These are phyloP conservation scores for Sebastiscus tertius DNA, from an alignment of 2,797 vertebrate genomes.

Conservation along the genomic window DNA sequence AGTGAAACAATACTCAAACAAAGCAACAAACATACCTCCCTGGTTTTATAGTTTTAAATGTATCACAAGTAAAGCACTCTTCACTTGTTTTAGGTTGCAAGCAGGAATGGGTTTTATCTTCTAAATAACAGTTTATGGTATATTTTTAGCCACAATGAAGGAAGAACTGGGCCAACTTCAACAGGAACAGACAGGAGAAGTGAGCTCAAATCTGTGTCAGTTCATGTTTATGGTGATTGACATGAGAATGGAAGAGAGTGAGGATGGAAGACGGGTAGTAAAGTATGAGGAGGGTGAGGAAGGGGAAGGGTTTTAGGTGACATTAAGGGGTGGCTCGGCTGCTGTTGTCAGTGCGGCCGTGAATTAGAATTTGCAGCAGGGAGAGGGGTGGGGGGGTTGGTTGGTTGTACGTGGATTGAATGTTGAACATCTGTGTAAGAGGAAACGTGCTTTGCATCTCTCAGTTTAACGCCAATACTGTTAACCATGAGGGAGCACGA, in stretches of 20 bases:
- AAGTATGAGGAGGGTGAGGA: not conserved
- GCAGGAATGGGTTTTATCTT: not conserved
- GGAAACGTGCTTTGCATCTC: constrained; percentile 45
- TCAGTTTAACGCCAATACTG: not conserved
- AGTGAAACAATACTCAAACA: not conserved
- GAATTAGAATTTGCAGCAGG: constrained; percentile 55
- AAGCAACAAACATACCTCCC: not conserved
- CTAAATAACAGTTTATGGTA: not conserved
- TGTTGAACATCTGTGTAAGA: constrained; percentile 34
- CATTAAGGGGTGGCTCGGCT: not conserved
- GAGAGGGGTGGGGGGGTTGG: not conserved
- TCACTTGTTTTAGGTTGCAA: not conserved
- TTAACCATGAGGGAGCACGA: constrained; percentile 5
- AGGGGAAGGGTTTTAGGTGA: not conserved
- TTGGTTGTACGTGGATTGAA: constrained; percentile 29
- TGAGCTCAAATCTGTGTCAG: not conserved
- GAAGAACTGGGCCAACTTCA: not conserved
- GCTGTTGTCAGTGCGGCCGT: not conserved
- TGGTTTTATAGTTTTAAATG: not conserved
- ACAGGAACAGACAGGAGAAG: not conserved
- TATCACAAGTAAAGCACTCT: not conserved
- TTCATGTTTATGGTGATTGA: not conserved
- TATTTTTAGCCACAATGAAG: not conserved
- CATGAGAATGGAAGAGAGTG: not conserved
- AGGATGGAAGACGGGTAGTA: not conserved